These are phyloP conservation scores for Orthosia incerta DNA, from an alignment of 2,888 invertebrate species.

Conservation along the genomic window DNA sequence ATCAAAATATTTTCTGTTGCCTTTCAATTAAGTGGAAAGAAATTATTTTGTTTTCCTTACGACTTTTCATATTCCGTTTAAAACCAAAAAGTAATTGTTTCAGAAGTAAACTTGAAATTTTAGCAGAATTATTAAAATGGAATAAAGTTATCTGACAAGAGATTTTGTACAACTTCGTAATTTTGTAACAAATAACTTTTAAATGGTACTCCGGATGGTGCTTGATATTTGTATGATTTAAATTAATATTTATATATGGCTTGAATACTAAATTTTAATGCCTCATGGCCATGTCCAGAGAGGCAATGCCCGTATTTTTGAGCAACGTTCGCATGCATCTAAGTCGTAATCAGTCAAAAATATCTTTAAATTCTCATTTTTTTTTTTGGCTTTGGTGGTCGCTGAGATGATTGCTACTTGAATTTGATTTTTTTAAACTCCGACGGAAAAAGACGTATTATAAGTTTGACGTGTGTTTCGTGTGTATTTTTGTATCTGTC, in stretches of 20 bases:
- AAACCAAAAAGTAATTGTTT: constrained; percentile 31
- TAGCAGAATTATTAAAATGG: constrained; percentile 37
- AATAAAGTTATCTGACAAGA: constrained; percentile 36
- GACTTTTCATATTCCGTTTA: constrained; percentile 15
- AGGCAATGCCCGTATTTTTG: too few species aligned
- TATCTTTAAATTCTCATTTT: too few species aligned
- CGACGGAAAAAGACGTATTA: too few species aligned
- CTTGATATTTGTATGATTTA: constrained; percentile 13
- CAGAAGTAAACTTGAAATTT: constrained; percentile 36
- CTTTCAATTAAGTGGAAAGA: constrained; percentile 14
- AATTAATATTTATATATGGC: constrained; percentile 1
- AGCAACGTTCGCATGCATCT: too few species aligned
- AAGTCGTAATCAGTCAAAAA: too few species aligned
- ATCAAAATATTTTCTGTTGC: not conserved
- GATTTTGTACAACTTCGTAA: constrained; percentile 31
- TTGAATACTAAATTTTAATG: not conserved
- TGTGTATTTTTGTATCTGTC: too few species aligned
- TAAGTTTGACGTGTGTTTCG: too few species aligned
- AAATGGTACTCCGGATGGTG: constrained; percentile 20
- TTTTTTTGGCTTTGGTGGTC: too few species aligned
- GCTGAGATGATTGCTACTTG: too few species aligned
- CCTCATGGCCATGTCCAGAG: too few species aligned
- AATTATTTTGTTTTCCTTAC: constrained; percentile 14
- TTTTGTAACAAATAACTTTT: constrained; percentile 35
- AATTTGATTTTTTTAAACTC: too few species aligned